These are phyloP conservation scores for Falco punctatus DNA, from an alignment of 2,113 vertebrate genomes.

Conservation along the genomic window DNA sequence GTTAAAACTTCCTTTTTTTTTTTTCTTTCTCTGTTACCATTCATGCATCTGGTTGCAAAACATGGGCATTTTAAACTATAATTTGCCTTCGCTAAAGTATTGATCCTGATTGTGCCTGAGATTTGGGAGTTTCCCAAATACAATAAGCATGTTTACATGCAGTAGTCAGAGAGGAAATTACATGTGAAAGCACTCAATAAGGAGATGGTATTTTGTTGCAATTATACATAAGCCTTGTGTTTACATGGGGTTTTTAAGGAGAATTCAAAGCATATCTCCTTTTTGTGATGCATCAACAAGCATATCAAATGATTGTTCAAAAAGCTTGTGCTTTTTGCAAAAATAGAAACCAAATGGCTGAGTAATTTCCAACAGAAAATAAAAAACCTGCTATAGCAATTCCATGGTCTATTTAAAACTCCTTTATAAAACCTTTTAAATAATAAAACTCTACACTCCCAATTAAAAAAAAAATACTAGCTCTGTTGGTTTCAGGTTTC, in stretches of 20 bases:
- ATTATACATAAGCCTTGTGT: slow-evolving; percentile 84
- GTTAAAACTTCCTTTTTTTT: not conserved
- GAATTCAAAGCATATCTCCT: slow-evolving; percentile 86
- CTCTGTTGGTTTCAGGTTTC: slow-evolving; percentile 69
- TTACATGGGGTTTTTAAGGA: slow-evolving; percentile 84
- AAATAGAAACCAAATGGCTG: slow-evolving; percentile 81
- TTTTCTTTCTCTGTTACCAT: not conserved
- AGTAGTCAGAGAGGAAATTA: slow-evolving; percentile 79
- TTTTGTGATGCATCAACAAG: slow-evolving; percentile 82
- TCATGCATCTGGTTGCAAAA: slow-evolving; percentile 4
- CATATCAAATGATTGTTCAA: slow-evolving; percentile 83
- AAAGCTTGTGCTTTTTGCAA: slow-evolving; percentile 70
- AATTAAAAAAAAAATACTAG: slow-evolving; percentile 36
- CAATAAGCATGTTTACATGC: slow-evolving; percentile 82
- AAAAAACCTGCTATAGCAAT: slow-evolving; percentile 67
- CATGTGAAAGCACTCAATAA: slow-evolving; percentile 80
- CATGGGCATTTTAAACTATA: not conserved
- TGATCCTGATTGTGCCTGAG: slow-evolving; percentile 43
- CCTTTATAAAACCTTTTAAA: slow-evolving; percentile 82
- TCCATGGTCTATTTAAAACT: slow-evolving; percentile 79
- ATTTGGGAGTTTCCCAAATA: slow-evolving; percentile 73
- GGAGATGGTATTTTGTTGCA: slow-evolving; percentile 81
- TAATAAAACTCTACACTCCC: slow-evolving; percentile 73
- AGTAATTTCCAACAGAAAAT: slow-evolving; percentile 78
- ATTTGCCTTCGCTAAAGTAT: slow-evolving; percentile 47